Evolutionary conservation across 2,113 vertebrate species (phyloP).

Genomic region (Cyprinus carpio): DNA sequence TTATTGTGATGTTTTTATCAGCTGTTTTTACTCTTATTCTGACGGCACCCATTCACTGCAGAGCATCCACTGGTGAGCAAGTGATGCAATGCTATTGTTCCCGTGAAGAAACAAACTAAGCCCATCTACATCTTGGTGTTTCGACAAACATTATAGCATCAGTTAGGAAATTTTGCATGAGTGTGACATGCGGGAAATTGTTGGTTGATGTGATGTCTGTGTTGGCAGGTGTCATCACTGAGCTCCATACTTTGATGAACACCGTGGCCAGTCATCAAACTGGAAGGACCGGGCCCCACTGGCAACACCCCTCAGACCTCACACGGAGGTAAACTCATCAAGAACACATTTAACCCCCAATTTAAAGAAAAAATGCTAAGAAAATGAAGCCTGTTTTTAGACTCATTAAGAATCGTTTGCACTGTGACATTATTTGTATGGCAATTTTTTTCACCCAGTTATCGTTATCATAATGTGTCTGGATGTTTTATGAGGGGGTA

Average conservation of each 20-base stretch:
- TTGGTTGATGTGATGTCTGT: neutral
- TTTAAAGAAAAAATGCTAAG: neutral
- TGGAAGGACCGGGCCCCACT: neutral
- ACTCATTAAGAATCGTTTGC: too few relatives aligned
- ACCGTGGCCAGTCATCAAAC: constrained; percentile 52
- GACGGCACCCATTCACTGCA: too few relatives aligned
- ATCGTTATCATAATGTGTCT: neutral
- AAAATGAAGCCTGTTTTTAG: neutral
- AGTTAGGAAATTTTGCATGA: too few relatives aligned
- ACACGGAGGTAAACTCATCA: constrained; percentile 59
- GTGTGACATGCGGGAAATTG: neutral
- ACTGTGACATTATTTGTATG: too few relatives aligned
- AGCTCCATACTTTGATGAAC: constrained; percentile 67
- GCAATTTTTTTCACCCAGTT: neutral
- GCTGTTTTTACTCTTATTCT: too few relatives aligned
- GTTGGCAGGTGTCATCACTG: constrained; percentile 60
- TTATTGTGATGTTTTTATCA: too few relatives aligned
- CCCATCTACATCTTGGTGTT: too few relatives aligned
- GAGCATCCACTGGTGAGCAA: too few relatives aligned
- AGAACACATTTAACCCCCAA: neutral
- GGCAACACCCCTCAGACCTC: constrained; percentile 71
- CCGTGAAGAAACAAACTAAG: too few relatives aligned
- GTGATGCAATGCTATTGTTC: too few relatives aligned
- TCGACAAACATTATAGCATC: too few relatives aligned
- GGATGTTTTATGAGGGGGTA: neutral